A percentile compares a stretch with the other conserved stretches of the same genome.
phyloP scores from a whole-genome alignment of 2,113 vertebrate genomes.

The Anser cygnoides region DNA sequence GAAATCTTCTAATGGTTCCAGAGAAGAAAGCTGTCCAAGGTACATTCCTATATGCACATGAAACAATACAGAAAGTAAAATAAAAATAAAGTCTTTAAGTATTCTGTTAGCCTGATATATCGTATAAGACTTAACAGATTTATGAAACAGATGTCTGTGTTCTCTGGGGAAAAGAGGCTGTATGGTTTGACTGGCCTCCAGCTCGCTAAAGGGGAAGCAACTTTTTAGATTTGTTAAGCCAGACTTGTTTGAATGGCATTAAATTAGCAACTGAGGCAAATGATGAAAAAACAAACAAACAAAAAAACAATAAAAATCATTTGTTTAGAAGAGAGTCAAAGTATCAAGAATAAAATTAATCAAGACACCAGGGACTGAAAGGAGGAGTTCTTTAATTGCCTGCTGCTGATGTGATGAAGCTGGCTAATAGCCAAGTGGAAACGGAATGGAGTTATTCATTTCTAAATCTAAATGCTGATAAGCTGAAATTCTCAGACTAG shows the following conservation, averaged over 20 bases:
- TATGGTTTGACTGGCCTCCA: background rate
- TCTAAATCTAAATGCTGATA: background rate
- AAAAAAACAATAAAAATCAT: background rate
- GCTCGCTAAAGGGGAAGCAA: background rate
- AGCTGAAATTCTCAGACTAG: background rate
- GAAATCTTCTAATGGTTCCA: background rate
- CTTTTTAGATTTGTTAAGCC: background rate
- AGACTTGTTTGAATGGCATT: background rate
- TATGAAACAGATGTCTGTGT: accelerated
- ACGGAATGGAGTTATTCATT: background rate
- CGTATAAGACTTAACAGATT: background rate
- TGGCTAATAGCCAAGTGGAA: background rate
- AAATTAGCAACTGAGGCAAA: background rate
- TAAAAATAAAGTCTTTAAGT: background rate
- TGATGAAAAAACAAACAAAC: background rate
- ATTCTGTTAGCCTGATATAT: background rate
- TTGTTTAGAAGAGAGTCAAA: background rate
- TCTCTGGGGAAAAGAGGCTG: background rate
- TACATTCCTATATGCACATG: background rate
- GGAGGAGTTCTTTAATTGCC: background rate
- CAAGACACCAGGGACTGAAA: background rate
- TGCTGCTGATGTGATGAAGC: accelerated
- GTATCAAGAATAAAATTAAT: background rate
- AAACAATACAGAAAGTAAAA: background rate
- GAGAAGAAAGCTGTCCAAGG: background rate